Evolutionary conservation across 2,113 vertebrate genomes (phyloP).

Genomic region (Smithornis capensis): DNA sequence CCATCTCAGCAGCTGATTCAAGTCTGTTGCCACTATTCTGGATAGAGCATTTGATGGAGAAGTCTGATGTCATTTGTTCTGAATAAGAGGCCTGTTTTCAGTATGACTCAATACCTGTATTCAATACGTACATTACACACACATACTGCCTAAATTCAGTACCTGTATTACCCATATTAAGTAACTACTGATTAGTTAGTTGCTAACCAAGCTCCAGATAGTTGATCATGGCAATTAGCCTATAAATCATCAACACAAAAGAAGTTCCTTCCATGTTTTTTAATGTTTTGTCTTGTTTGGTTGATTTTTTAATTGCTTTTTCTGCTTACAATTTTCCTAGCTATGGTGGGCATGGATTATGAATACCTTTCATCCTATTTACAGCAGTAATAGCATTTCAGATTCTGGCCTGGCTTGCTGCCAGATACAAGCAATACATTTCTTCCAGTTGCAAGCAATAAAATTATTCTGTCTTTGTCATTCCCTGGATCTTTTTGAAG

Average conservation of each 20-base stretch:
- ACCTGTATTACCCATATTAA: not conserved
- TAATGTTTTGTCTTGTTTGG: not conserved
- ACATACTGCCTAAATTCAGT: not conserved
- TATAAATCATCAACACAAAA: not conserved
- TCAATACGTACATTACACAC: not conserved
- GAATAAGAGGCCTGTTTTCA: not conserved
- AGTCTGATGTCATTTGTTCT: not conserved
- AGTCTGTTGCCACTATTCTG: not conserved
- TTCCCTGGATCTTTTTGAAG: constrained; percentile 54
- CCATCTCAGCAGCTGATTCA: not conserved
- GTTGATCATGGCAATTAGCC: not conserved
- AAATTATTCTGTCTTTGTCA: constrained; percentile 52
- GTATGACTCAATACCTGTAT: not conserved
- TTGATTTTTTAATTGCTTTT: constrained; percentile 19
- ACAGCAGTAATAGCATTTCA: constrained; percentile 29
- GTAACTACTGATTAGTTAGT: not conserved
- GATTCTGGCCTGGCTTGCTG: constrained; percentile 39
- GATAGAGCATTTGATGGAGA: not conserved
- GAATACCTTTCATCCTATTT: constrained; percentile 51
- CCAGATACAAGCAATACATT: constrained; percentile 42
- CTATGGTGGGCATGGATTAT: constrained; percentile 28
- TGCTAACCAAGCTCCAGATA: not conserved
- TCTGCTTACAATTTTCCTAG: constrained; percentile 31
- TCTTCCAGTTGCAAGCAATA: constrained; percentile 43
- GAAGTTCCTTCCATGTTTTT: not conserved